phyloP scores from a whole-genome alignment of 2,113 vertebrate species.

The Dolichallabes microphthalmus region DNA sequence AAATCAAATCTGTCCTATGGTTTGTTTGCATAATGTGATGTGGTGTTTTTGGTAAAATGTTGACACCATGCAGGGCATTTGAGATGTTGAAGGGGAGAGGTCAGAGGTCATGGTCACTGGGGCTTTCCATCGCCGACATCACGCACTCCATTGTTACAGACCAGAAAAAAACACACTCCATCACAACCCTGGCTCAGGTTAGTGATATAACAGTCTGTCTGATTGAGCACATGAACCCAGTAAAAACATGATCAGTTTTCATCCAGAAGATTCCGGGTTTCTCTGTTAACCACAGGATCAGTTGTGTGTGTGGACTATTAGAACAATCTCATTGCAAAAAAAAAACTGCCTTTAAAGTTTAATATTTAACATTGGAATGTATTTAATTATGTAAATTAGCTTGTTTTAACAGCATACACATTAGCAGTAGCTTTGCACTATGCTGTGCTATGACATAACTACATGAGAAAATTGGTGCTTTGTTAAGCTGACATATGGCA shows the following conservation, averaged over 20 bases:
- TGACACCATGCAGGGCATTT: conserved; percentile 75
- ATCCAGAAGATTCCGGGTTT: neutral
- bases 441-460: neutral
- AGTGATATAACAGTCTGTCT: neutral
- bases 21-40: conserved; percentile 5
- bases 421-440: neutral
- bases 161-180: conserved; percentile 83
- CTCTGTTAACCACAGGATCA: neutral
- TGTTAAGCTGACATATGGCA: neutral
- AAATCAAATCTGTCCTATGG: no score
- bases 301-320: neutral
- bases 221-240: neutral
- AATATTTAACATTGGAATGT: neutral
- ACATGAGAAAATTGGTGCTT: neutral
- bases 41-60: neutral
- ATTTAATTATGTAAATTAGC: neutral
- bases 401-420: neutral
- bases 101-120: conserved; percentile 92
- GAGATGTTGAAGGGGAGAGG: conserved; percentile 84
- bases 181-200: conserved; percentile 91
- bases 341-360: neutral
- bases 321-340: neutral
- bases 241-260: neutral
- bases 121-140: conserved; percentile 89
- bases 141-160: conserved; percentile 83